Evolutionary conservation across 2,888 invertebrate genomes (phyloP), one percentile per base, ranked within the genome.

Genomic region (Lottia gigantea): DNA sequence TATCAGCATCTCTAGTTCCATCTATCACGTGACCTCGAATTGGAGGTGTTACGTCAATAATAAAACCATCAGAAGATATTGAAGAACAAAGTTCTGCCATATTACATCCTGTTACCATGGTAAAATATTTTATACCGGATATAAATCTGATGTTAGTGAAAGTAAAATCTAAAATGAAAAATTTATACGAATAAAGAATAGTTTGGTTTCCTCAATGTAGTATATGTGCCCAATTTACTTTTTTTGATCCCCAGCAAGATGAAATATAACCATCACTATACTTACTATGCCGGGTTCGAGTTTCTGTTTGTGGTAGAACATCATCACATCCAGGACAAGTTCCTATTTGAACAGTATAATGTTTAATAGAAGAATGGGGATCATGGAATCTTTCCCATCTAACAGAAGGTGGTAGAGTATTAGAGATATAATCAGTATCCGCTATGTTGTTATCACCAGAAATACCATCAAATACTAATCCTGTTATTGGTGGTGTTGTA

Each of bases 1-100:
- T 75, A 64, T 82, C 81, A 11, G 46, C 66, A 16, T 66, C 70
- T 15, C 64, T 68, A 7, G 73, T 72, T 3, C 82, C 82, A 69
- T 81, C 81, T 23, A 71, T 74, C 11, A 82, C 77, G 15, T 49
- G 62, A 3, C 82, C 82, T 4, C 67, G 63, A 12, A 72, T 66
- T 7, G 82, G 82, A 2, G 81, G 74, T 25, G 78, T 80, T 45
- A 75, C 72, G 63, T 82, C 82, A 55, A 82, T 71, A 31, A 81
- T 46, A 47, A 83, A 67, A 8, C 81, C 82, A 69, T 83, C 83
- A 23, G 81, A 78, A 0, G 77, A 76, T 12, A 70, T 74, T n/a
- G 74, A 66, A 15, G 76, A 71, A 74, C 80, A 82, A 23, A 77
- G 66, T 19, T 71, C 73, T 6, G 78, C 80, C 19, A 74, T 71